These are phyloP conservation scores for Linhomoeus sp. DNA, from an alignment of 2,888 invertebrate genomes.

Conservation along the genomic window DNA sequence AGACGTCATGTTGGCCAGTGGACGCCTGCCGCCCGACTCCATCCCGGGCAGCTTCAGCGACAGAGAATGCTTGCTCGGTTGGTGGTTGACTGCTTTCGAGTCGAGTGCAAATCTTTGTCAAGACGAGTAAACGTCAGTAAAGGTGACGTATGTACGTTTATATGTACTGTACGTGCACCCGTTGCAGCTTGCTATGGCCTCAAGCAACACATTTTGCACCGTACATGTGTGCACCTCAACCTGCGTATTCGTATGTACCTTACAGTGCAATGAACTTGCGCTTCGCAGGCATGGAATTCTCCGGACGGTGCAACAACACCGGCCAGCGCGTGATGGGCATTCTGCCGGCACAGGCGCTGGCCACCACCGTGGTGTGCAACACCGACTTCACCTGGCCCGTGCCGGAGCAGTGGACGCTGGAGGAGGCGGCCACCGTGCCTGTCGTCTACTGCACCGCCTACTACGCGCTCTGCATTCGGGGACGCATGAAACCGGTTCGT, in stretches of 20 bases:
- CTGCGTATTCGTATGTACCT: too few species aligned
- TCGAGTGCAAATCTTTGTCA: too few species aligned
- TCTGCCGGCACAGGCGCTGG: conserved; percentile 68
- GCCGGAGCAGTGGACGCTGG: conserved; percentile 33
- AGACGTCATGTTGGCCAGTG: conserved; percentile 91
- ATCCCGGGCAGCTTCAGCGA: conserved; percentile 48
- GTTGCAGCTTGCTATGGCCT: too few species aligned
- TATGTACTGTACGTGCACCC: too few species aligned
- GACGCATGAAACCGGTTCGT: conserved; percentile 40
- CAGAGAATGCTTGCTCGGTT: conserved; percentile 64
- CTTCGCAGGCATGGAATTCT: conserved; percentile 65
- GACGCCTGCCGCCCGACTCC: conserved; percentile 87
- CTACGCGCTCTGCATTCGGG: conserved; percentile 72
- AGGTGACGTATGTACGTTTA: too few species aligned
- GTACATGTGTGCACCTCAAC: too few species aligned
- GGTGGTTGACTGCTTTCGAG: too few species aligned
- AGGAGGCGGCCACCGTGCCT: conserved; percentile 29
- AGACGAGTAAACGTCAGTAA: too few species aligned
- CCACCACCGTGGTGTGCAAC: conserved; percentile 46
- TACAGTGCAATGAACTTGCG: too few species aligned
- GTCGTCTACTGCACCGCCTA: conserved; percentile 36
- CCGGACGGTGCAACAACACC: conserved; percentile 29
- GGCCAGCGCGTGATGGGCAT: conserved; percentile 77
- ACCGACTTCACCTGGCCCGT: conserved; percentile 22
- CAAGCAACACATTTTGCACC: too few species aligned